These are phyloP conservation scores for Mythimna impura DNA, from an alignment of 2,888 invertebrate genomes.

Conservation along the genomic window DNA sequence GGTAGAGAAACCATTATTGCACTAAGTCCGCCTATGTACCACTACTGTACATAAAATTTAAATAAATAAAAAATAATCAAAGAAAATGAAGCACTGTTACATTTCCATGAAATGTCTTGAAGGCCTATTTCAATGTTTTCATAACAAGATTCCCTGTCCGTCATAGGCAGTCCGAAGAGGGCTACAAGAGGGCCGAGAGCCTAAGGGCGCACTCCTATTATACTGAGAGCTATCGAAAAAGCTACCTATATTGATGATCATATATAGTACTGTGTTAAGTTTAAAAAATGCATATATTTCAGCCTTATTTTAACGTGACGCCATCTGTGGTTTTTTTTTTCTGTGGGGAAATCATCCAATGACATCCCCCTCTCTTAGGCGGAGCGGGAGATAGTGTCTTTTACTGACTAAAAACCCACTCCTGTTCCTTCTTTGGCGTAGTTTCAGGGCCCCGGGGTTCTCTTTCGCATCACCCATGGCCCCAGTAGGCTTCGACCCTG, in stretches of 20 bases:
- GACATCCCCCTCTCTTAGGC: too few species aligned
- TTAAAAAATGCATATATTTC: neutral
- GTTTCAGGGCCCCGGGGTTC: too few species aligned
- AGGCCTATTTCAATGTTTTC: constrained; percentile 27
- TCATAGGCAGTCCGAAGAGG: constrained; percentile 33
- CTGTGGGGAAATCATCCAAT: too few species aligned
- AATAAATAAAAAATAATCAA: too few species aligned
- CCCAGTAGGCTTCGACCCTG: too few species aligned
- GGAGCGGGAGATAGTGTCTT: too few species aligned
- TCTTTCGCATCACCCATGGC: too few species aligned
- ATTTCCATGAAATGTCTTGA: neutral
- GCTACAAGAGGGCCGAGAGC: constrained; percentile 16
- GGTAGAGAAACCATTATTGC: too few species aligned
- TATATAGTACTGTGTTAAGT: neutral
- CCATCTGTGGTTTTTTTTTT: neutral
- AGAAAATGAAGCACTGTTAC: neutral
- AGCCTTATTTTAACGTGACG: neutral
- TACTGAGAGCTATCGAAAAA: constrained; percentile 38
- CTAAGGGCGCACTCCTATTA: constrained; percentile 41
- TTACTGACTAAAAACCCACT: too few species aligned
- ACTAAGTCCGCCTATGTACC: too few species aligned
- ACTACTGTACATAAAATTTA: too few species aligned
- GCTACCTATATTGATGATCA: constrained; percentile 17
- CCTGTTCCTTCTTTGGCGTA: too few species aligned
- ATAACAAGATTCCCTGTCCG: constrained; percentile 31